These are phyloP conservation scores for Lanius collurio DNA, from an alignment of 2,113 vertebrate species.

Conservation along the genomic window DNA sequence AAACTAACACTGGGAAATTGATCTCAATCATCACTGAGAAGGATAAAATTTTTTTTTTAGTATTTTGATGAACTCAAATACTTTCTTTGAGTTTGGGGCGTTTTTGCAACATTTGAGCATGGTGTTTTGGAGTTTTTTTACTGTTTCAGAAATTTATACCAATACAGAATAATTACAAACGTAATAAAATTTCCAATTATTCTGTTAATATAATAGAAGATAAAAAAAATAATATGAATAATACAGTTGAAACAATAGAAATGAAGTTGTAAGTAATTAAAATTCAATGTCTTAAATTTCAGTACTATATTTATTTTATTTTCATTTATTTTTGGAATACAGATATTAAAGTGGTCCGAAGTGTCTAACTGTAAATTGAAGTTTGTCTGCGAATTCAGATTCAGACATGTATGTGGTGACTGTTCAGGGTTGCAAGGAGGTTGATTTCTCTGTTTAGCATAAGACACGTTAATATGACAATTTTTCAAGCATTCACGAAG, in stretches of 20 bases:
- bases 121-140: neutral
- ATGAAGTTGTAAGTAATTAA: neutral
- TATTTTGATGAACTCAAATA: neutral
- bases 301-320: neutral
- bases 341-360: neutral
- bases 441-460: slow-evolving; percentile 39
- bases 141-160: neutral
- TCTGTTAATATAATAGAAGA: neutral
- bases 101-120: neutral
- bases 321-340: neutral
- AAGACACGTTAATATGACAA: slow-evolving; percentile 18
- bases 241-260: neutral
- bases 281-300: neutral
- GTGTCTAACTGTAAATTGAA: neutral
- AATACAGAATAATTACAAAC: neutral
- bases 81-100: neutral
- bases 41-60: neutral
- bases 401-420: neutral
- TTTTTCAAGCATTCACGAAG: slow-evolving; percentile 45
- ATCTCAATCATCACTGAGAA: neutral
- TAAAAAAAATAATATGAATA: neutral
- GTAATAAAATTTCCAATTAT: neutral
- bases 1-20: too few species aligned
- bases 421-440: slow-evolving; percentile 6
- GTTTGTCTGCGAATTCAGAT: neutral